Evolutionary conservation across 92 coral and sea anemone genomes (phyloP).

Genomic region (Anthopleura xanthogrammica): DNA sequence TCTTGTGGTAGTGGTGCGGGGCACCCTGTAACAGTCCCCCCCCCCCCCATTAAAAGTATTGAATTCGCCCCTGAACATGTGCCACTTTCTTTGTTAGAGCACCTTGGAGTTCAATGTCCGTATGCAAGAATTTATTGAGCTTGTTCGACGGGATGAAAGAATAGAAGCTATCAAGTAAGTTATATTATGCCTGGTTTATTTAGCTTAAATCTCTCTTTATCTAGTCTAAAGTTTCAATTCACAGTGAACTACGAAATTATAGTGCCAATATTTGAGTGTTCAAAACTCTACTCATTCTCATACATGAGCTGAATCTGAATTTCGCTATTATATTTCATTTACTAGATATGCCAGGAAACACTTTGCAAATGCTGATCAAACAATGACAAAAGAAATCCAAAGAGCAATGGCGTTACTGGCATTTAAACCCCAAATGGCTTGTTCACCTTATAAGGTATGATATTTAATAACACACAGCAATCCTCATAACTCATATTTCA

Average conservation of each 20-base stretch:
- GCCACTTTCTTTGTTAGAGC: slow-evolving; percentile 57
- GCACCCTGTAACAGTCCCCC: no score
- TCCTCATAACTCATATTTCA: not conserved
- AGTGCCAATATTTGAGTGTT: no score
- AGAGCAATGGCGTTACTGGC: slow-evolving; percentile 96
- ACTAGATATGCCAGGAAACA: slow-evolving; percentile 92
- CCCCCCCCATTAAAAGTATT: no score
- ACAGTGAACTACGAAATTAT: no score
- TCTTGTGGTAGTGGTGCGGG: no score
- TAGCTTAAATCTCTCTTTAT: no score
- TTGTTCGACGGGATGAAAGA: slow-evolving; percentile 77
- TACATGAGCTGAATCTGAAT: not conserved
- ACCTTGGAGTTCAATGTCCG: slow-evolving; percentile 95
- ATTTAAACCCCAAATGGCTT: slow-evolving; percentile 79
- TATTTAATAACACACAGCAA: not conserved
- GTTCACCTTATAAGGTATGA: slow-evolving; percentile 87
- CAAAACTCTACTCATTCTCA: no score
- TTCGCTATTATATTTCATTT: not conserved
- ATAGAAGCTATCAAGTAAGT: slow-evolving; percentile 96
- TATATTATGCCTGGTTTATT: no score
- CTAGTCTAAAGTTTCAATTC: no score
- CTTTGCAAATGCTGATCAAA: slow-evolving; percentile 76
- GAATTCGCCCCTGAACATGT: not conserved
- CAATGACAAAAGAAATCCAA: slow-evolving; percentile 84
- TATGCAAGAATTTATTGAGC: slow-evolving; percentile 93